Evolutionary conservation across 2,888 invertebrate species (phyloP).

Genomic region (Drosophila fungiperda): DNA sequence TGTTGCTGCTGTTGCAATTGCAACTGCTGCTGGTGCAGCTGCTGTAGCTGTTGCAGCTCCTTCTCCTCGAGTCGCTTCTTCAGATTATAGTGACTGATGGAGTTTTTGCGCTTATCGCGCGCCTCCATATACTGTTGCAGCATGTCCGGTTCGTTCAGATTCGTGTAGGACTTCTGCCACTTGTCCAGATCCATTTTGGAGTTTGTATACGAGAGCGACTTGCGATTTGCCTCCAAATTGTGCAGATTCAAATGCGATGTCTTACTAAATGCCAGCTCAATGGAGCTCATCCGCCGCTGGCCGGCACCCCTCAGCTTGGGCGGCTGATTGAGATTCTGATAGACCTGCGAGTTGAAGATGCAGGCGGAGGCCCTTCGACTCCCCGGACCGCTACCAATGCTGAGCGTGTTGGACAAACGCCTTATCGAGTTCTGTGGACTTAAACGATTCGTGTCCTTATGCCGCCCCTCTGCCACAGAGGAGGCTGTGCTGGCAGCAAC

Average conservation of each 20-base stretch:
- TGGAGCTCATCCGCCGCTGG: conserved; percentile 84
- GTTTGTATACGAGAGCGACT: conserved; percentile 83
- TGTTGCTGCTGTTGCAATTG: conserved; percentile 55
- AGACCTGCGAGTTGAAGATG: conserved; percentile 84
- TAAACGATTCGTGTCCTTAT: conserved; percentile 88
- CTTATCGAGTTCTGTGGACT: conserved; percentile 90
- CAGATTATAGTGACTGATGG: conserved; percentile 79
- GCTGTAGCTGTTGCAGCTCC: conserved; percentile 68
- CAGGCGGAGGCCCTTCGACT: conserved; percentile 84
- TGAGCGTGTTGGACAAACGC: conserved; percentile 79
- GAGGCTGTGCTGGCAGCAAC: background rate
- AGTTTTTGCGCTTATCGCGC: conserved; percentile 82
- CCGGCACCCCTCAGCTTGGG: conserved; percentile 80
- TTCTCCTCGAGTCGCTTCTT: conserved; percentile 68
- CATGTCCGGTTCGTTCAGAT: conserved; percentile 83
- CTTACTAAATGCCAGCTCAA: conserved; percentile 85
- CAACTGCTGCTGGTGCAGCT: conserved; percentile 65
- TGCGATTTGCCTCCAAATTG: conserved; percentile 84
- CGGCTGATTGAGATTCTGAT: conserved; percentile 84
- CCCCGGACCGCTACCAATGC: conserved; percentile 75
- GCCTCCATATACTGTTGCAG: conserved; percentile 83
- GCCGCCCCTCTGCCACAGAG: conserved; percentile 86
- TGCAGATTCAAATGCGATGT: conserved; percentile 84
- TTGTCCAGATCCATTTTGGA: conserved; percentile 85
- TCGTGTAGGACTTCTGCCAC: conserved; percentile 84